These are phyloP conservation scores for Plumapathes pennacea DNA, from an alignment of 92 coral and sea anemone genomes.

Conservation along the genomic window DNA sequence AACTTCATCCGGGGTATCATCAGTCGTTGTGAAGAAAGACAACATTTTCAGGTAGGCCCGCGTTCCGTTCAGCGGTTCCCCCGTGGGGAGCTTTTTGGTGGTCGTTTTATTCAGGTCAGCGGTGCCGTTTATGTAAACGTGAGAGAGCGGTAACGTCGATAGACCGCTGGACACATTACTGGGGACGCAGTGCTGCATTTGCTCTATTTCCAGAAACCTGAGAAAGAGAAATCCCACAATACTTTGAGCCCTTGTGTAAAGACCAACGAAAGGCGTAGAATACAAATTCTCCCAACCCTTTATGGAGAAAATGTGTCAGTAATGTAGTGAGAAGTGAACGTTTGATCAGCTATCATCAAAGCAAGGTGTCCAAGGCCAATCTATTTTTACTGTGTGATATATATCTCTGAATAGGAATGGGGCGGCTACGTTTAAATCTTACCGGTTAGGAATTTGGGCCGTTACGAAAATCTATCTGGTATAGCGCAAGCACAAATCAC, in stretches of 20 bases:
- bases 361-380: too few species aligned
- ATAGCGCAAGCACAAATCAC: too few species aligned
- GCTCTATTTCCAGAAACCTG: conserved; percentile 71
- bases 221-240: not conserved
- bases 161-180: conserved; percentile 85
- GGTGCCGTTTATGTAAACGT: conserved; percentile 71
- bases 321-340: too few species aligned
- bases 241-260: too few species aligned
- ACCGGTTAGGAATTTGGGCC: too few species aligned
- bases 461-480: too few species aligned
- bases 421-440: too few species aligned
- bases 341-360: not conserved
- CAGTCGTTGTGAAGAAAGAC: conserved; percentile 80
- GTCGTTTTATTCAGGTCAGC: conserved; percentile 48
- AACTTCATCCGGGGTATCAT: conserved; percentile 67
- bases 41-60: conserved; percentile 59
- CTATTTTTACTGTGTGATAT: too few species aligned
- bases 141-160: conserved; percentile 70
- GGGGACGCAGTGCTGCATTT: conserved; percentile 77
- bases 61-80: conserved; percentile 73
- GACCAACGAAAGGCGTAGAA: too few species aligned
- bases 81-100: conserved; percentile 62
- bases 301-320: too few species aligned
- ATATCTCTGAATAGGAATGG: too few species aligned
- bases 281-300: too few species aligned